Base-by-base conservation (phyloP, 1,140 invertebrate species). In the Drosophila grimshawi region DNA sequence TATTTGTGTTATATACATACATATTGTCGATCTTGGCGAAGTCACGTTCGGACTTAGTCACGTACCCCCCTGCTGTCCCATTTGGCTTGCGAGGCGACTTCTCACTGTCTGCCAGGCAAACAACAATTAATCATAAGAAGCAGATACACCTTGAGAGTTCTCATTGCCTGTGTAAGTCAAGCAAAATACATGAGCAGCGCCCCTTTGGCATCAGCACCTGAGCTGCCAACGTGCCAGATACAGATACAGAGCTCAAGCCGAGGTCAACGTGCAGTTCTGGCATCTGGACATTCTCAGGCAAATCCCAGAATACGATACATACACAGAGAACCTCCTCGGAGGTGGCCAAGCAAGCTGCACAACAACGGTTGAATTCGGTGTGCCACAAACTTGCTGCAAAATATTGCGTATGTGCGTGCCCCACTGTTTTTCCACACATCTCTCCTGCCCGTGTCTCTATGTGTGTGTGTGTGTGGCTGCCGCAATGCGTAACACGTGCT, bases 321-420 rank as follows among this genome's bases (percentile, higher is more conserved):
- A 35, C 30, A 32, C 10, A 43, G 10, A n/a, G 10, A 43, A 43
- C 39, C 30, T 10, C 49, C 32, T 3, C n/a, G 29, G 66, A 7
- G 32, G 19, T 19, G 19, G 11, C 29, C 27, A 32, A 68, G 43
- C 19, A 45, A 33, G 46, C 46, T 80, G 76, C 71, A 74, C 57
- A 82, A 70, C 76, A 68, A 72, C 67, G 49, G 72, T 85, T 85
- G 76, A 69, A 83, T 83, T 85, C 75, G 77, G 81, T 75, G 68
- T 59, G 73, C 81, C 81, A 68, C 77, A 83, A 83, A 80, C 70
- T 83, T 79, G 81, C 81, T 81, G 80, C 78, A 85, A 83, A 83
- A 83, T 83, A 83, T 83, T 85, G 81, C 81, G 81, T 73, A 66
- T 85, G 81, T 77, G 81, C 81, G 76, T 83, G 81, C 63, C 49